phyloP scores from a whole-genome alignment of 2,113 vertebrate genomes.

The Neolamprologus fasciatus region DNA sequence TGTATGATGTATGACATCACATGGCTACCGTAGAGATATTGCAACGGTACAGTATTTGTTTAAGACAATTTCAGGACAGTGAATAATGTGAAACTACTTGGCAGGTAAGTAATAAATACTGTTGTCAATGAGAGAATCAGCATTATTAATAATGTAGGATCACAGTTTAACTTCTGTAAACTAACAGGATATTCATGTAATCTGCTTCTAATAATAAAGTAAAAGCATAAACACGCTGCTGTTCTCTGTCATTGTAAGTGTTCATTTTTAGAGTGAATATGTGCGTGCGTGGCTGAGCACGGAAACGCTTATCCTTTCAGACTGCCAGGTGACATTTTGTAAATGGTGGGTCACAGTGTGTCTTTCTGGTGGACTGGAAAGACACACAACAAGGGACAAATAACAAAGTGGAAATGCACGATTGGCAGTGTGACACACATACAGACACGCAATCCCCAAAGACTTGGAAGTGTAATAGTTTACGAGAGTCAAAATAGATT shows the following conservation, averaged over 20 bases:
- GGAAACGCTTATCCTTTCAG: background rate
- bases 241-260: background rate
- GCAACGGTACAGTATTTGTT: background rate
- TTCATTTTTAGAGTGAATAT: background rate
- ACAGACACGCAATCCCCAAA: background rate
- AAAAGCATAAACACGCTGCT: background rate
- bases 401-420: background rate
- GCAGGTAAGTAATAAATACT: background rate
- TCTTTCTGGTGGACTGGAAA: background rate
- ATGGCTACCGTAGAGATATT: background rate
- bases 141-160: background rate
- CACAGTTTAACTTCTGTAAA: background rate
- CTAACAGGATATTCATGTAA: background rate
- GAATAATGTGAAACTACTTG: background rate
- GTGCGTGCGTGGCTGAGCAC: background rate
- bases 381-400: background rate
- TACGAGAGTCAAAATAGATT: background rate
- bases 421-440: background rate
- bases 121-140: background rate
- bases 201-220: slow-evolving; percentile 1
- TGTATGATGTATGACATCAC: background rate
- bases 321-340: background rate
- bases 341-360: background rate
- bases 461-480: background rate
- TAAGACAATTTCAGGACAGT: background rate